Base-by-base conservation (phyloP, 2,888 invertebrate species). In the Spodoptera picta region DNA sequence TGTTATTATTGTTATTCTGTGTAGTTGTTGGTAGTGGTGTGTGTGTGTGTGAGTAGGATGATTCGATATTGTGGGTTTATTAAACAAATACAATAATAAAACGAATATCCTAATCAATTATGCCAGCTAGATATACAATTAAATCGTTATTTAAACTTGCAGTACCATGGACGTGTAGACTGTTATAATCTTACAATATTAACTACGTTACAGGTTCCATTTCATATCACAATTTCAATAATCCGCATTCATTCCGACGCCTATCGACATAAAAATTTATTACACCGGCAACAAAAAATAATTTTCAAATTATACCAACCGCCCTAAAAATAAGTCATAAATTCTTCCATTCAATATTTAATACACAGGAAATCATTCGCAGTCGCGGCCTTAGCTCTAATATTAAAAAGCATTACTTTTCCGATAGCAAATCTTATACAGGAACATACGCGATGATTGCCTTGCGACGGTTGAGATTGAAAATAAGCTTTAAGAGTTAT, bases 341-440 rank as follows among this genome's bases (percentile, higher is more conserved):
- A 88, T 87, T 73, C 63, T 69, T 65, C 67, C 76, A 83, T 83
- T 82, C 83, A 77, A 85, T 83, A 86, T 84, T 89, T 87, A 87
- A 89, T 89, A 80, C 86, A 83, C 84, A 86, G 71, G 70, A 78
- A 84, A 81, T 85, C 83, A 82, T 84, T 84, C 82, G 79, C 82
- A 82, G 77, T 81, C 80, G 80, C 75, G 76, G 73, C 78, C 80
- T 82, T 69, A 77, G 72, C 71, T 73, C 69, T 75, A 69, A 84
- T 84, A 85, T 85, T 85, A 85, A 85, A 85, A 83, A 78, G 83
- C 81, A 85, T 85, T 80, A 80, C 80, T 79, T 80, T 79, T 80
- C 76, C 78, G 79, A 79, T 79, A 66, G 76, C 69, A 76, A 80
- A 78, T 79, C 79, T 79, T 79, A 80, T 79, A 74, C 81, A 79